Evolutionary conservation across 2,888 invertebrate genomes (phyloP).

Genomic region (Eristalinus sepulchralis): DNA sequence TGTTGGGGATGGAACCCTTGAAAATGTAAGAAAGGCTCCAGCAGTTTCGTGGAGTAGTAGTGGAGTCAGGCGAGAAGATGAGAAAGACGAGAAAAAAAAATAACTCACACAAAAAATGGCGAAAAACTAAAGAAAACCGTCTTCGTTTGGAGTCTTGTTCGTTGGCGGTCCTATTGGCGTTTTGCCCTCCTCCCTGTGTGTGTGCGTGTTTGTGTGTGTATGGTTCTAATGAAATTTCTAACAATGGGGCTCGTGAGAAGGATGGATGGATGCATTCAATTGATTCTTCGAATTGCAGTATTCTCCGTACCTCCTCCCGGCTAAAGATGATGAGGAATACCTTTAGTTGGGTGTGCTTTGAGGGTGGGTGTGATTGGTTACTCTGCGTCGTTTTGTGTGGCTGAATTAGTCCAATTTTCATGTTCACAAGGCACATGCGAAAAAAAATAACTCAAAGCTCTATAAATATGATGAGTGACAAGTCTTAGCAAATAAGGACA

Average conservation of each 20-base stretch:
- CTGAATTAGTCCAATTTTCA: neutral
- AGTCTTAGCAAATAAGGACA: constrained; percentile 36
- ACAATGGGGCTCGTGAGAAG: constrained; percentile 3
- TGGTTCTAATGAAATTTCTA: constrained; percentile 46
- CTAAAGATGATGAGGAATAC: neutral
- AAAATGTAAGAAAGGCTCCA: constrained; percentile 59
- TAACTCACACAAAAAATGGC: neutral
- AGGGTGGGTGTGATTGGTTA: neutral
- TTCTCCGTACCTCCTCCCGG: neutral
- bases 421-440: neutral
- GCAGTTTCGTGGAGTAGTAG: constrained; percentile 46
- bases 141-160: constrained; percentile 10
- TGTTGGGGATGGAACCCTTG: constrained; percentile 56
- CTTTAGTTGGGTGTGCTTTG: neutral
- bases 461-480: neutral
- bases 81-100: constrained; percentile 20
- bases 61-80: neutral
- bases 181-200: neutral
- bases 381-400: neutral
- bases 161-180: neutral
- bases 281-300: neutral
- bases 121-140: constrained; percentile 59
- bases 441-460: neutral
- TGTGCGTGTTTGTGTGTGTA: neutral
- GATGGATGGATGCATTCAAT: constrained; percentile 1